Percentiles rank a stretch among this genome's conserved stretches.
These are phyloP conservation scores for Metaphire vulgaris DNA, from an alignment of 1,140 invertebrate species.

Conservation along the genomic window DNA sequence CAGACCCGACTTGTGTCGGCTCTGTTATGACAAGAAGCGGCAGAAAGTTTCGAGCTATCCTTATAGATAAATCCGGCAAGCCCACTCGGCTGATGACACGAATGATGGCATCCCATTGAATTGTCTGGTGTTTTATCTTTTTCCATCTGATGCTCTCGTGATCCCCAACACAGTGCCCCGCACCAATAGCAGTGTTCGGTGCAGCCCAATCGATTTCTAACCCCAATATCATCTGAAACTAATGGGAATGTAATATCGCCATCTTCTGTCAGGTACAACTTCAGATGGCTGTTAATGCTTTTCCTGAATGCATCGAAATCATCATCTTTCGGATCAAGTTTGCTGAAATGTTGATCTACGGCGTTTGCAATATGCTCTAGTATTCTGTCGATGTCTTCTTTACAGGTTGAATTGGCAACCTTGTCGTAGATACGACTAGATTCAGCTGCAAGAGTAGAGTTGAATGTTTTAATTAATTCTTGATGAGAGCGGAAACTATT, in stretches of 20 bases:
- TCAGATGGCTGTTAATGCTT: background rate
- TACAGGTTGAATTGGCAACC: background rate
- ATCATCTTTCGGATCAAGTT: background rate
- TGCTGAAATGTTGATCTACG: background rate
- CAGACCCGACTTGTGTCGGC: background rate
- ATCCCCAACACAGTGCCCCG: background rate
- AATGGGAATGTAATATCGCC: background rate
- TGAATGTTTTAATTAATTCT: background rate
- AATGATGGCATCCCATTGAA: background rate
- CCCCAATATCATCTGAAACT: background rate
- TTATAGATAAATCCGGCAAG: background rate
- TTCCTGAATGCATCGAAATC: background rate
- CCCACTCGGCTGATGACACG: background rate
- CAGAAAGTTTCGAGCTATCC: background rate
- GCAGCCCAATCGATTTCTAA: background rate
- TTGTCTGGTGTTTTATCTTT: background rate
- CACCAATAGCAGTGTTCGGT: background rate
- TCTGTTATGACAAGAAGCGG: background rate
- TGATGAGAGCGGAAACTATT: background rate
- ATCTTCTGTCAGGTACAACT: background rate
- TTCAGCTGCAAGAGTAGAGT: background rate
- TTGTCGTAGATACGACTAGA: background rate
- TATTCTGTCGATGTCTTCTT: background rate
- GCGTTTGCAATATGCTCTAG: background rate
- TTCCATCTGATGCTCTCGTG: background rate